A percentile compares a stretch with the other conserved stretches of the same genome.
Evolutionary conservation across 2,113 vertebrate species (phyloP).

Genomic region (Gallinago paraguaiae): DNA sequence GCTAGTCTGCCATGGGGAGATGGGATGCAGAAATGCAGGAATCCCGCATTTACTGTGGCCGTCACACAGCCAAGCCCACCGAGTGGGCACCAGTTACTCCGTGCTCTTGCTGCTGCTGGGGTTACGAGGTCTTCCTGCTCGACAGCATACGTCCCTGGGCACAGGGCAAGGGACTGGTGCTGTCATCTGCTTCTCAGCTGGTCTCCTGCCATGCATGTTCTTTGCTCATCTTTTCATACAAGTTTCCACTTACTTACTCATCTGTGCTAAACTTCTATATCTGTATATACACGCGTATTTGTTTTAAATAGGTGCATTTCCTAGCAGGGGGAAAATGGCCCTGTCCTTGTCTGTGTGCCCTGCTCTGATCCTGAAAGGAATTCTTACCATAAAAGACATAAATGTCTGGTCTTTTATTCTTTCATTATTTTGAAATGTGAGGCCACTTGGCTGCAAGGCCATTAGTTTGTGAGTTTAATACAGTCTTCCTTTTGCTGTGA

Average conservation of each 20-base stretch:
- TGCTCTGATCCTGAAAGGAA: not conserved
- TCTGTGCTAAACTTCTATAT: not conserved
- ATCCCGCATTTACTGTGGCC: not conserved
- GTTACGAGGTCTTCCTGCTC: rapidly evolving
- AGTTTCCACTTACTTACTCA: not conserved
- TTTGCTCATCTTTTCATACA: not conserved
- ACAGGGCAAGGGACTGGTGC: rapidly evolving
- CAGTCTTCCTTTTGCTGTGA: not conserved
- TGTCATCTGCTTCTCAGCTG: not conserved
- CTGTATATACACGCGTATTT: rapidly evolving
- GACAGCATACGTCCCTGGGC: rapidly evolving
- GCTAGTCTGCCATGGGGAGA: rapidly evolving
- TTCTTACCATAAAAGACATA: not conserved
- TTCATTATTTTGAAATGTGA: conserved; percentile 15
- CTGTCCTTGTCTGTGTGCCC: not conserved
- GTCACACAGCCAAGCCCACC: not conserved
- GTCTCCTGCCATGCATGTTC: rapidly evolving
- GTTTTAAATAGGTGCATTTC: not conserved
- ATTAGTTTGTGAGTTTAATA: not conserved
- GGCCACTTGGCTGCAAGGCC: not conserved
- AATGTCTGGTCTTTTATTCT: not conserved
- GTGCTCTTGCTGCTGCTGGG: not conserved
- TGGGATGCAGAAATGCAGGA: not conserved
- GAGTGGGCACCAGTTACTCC: not conserved
- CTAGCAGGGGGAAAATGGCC: not conserved